A percentile compares a stretch with the other conserved stretches of the same genome.
Evolutionary conservation across 2,888 invertebrate species (phyloP).

Genomic region (Cheilosia grossa): DNA sequence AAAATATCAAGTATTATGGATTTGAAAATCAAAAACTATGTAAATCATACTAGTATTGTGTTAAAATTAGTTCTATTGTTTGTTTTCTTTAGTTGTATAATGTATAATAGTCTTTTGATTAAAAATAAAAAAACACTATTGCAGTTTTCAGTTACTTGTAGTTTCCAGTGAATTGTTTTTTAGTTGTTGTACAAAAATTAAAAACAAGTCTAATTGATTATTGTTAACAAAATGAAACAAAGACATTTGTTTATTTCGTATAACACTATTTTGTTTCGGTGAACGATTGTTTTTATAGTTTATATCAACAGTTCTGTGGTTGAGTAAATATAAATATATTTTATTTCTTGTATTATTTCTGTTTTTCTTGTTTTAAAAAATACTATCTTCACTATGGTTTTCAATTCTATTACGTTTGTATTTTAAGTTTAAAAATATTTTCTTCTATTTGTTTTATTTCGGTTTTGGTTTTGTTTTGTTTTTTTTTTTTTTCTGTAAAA

Average conservation of each 20-base stretch:
- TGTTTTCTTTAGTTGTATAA: conserved; percentile 59
- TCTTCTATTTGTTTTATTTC: conserved; percentile 65
- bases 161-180: conserved; percentile 67
- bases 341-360: conserved; percentile 41
- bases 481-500: conserved; percentile 67
- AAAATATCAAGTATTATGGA: conserved; percentile 76
- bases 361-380: conserved; percentile 65
- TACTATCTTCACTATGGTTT: conserved; percentile 71
- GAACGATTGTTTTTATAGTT: conserved; percentile 75
- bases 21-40: conserved; percentile 55
- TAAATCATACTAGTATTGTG: conserved; percentile 41
- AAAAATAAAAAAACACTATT: conserved; percentile 64
- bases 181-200: conserved; percentile 46
- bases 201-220: conserved; percentile 39
- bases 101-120: conserved; percentile 68
- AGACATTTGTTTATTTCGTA: conserved; percentile 48
- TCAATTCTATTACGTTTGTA: conserved; percentile 72
- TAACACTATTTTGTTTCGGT: conserved; percentile 73
- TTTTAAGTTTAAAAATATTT: conserved; percentile 67
- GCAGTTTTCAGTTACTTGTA: conserved; percentile 73
- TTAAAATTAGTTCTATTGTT: conserved; percentile 69
- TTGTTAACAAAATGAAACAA: conserved; percentile 29
- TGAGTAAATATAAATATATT: conserved; percentile 75
- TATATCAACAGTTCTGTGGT: conserved; percentile 73
- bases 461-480: conserved; percentile 60